A percentile compares a stretch with the other conserved stretches of the same genome.
These are phyloP conservation scores for Colletes collaris DNA, from an alignment of 2,888 invertebrate species.

Conservation along the genomic window DNA sequence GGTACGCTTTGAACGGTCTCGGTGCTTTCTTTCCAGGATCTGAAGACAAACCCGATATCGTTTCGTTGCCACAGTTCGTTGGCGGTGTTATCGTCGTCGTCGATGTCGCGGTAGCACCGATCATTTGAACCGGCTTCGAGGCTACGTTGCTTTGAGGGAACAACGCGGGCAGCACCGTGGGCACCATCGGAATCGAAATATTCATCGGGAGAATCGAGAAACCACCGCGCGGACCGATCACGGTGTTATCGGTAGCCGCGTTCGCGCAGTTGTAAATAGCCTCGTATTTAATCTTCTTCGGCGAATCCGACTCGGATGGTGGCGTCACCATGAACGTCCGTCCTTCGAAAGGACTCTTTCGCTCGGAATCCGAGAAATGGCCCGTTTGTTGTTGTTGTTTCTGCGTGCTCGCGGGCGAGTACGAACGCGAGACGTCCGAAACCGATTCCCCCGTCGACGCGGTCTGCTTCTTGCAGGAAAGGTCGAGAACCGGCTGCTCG, in stretches of 20 bases:
- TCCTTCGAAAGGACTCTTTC: conserved; percentile 67
- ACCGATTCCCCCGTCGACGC: not conserved
- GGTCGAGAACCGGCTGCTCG: conserved; percentile 72
- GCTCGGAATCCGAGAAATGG: conserved; percentile 45
- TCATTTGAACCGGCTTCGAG: conserved; percentile 36
- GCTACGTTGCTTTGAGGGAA: conserved; percentile 21
- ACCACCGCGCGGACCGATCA: not conserved
- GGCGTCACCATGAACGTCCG: conserved; percentile 74
- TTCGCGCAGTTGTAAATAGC: conserved; percentile 55
- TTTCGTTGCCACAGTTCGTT: conserved; percentile 27
- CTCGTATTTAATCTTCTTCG: conserved; percentile 68
- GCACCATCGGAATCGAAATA: conserved; percentile 37
- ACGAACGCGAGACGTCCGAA: conserved; percentile 41
- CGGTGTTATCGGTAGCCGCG: not conserved
- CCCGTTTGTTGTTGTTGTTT: conserved; percentile 30
- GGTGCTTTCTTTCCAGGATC: conserved; percentile 81
- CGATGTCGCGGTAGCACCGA: conserved; percentile 31
- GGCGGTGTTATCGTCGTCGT: conserved; percentile 44
- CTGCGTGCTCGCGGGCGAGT: conserved; percentile 51
- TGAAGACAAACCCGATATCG: conserved; percentile 46
- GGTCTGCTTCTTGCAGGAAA: conserved; percentile 73
- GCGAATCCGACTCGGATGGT: conserved; percentile 75
- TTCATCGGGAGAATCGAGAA: conserved; percentile 48
- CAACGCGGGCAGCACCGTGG: conserved; percentile 33
- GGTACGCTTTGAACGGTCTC: conserved; percentile 89